Base-by-base conservation (phyloP, 2,888 invertebrate genomes). In the Lasioglossum pauxillum region DNA sequence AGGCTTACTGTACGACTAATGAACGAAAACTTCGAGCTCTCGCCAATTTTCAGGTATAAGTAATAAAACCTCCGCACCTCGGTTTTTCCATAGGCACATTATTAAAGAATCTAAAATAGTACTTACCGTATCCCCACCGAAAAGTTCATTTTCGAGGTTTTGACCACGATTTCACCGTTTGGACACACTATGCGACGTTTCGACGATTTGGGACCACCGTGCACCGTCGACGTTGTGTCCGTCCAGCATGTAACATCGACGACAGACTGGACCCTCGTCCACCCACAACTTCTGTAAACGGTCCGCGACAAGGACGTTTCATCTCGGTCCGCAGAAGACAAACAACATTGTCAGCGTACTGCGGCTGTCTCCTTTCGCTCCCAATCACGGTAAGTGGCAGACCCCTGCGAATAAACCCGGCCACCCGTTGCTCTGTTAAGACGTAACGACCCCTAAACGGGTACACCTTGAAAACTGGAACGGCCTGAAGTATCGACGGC, bases 301-400 rank as follows among this genome's bases (percentile, higher is more conserved):
- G 16, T 44, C 1, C 57, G 7, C 10, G 53, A 19, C 23, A 46
- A 16, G 31, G 27, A 75, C 41, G 31, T 80, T 69, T 69, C 60
- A 57, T 67, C 67, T 84, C 35, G 38, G 10, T 31, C 35, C 60
- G 41, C 7, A 0, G n/a, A 72, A 53, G 53, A 75, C 60, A 80
- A 77, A 85, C 74, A 83, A 46, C 76, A 71, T 78, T 57, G 77
- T 77, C 53, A 35, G 57, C 72, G 38, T n/a, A 31, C 16, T 2
- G 7, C 16, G 64, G 38, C 38, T 27, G 12, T 23, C 31, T 83
- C 60, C 41, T 46, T 75, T 78, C 69, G 35, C 10, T 73, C 10
- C 71, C 72, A 84, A 84, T 84, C 83, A 75, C 71, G 84, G 49
- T 84, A 84, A 84, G 84, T 78, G 78, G 49, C 83, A 46, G 71